Percentiles rank a stretch among this genome's conserved stretches.
Conservation (phyloP, 2,113 vertebrate species). For the Nyctibius bracteatus region DNA sequence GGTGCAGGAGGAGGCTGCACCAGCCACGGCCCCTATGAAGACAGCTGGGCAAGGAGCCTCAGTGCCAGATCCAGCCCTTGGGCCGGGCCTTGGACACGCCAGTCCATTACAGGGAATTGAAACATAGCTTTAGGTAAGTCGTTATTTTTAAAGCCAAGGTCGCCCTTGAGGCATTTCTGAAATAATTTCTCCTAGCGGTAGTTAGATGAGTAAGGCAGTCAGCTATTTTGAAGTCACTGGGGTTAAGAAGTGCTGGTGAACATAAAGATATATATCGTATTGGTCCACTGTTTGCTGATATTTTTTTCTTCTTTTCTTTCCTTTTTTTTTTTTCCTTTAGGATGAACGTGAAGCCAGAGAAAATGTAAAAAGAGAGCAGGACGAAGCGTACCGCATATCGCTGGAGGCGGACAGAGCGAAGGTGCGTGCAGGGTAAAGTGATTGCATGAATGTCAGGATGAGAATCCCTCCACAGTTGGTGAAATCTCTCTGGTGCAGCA, state of each 20-base stretch:
- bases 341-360: constrained; percentile 97
- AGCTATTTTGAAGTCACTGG: not conserved
- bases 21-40: not conserved
- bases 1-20: not conserved
- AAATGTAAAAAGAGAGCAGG: constrained; percentile 96
- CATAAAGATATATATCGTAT: not conserved
- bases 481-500: not conserved
- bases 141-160: not conserved
- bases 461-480: not conserved
- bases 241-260: not conserved
- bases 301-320: not conserved
- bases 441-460: rapidly evolving
- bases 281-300: not conserved
- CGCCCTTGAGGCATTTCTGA: not conserved
- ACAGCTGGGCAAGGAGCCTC: not conserved
- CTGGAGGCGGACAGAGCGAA: constrained; percentile 98
- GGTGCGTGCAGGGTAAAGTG: constrained; percentile 65
- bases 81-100: not conserved
- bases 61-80: not conserved
- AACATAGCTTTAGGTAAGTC: not conserved
- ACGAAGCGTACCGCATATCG: constrained; percentile 95
- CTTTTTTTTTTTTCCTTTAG: constrained; percentile 53
- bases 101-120: not conserved
- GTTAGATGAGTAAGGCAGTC: not conserved
- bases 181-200: rapidly evolving